Evolutionary conservation across 2,113 vertebrate species (phyloP).

Genomic region (Sylvietta virens): DNA sequence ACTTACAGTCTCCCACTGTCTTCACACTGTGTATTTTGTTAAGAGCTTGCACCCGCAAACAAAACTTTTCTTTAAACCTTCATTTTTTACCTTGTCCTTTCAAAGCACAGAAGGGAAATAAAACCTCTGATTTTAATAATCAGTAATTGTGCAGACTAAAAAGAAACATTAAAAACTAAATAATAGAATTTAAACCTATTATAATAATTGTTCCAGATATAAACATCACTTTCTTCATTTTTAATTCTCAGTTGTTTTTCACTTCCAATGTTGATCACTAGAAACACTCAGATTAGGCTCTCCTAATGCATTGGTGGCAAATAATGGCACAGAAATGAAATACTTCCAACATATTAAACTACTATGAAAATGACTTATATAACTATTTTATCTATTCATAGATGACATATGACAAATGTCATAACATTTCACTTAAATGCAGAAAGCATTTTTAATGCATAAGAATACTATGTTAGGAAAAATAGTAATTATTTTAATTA

Average conservation of each 20-base stretch:
- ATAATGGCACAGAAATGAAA: conserved; percentile 50
- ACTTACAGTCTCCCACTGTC: background rate
- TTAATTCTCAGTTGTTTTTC: conserved; percentile 56
- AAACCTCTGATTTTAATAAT: background rate
- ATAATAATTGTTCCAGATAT: conserved; percentile 24
- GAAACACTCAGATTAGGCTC: conserved; percentile 35
- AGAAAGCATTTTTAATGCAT: background rate
- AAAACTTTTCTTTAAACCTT: background rate
- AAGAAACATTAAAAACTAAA: background rate
- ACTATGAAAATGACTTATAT: background rate
- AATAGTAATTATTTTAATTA: background rate
- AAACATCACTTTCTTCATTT: conserved; percentile 47
- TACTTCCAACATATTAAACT: conserved; percentile 44
- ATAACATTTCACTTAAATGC: background rate
- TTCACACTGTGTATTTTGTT: background rate
- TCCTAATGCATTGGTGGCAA: conserved; percentile 1
- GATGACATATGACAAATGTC: conserved; percentile 1
- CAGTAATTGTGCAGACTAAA: background rate
- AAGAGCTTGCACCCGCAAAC: background rate
- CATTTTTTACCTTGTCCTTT: background rate
- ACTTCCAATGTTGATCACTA: conserved; percentile 31
- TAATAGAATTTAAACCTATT: background rate
- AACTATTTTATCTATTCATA: conserved; percentile 7
- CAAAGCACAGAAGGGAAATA: background rate
- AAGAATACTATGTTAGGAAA: background rate